A percentile compares a stretch with the other conserved stretches of the same genome.
Conservation (phyloP, 2,797 vertebrate species). For the Hylomyscus alleni region DNA sequence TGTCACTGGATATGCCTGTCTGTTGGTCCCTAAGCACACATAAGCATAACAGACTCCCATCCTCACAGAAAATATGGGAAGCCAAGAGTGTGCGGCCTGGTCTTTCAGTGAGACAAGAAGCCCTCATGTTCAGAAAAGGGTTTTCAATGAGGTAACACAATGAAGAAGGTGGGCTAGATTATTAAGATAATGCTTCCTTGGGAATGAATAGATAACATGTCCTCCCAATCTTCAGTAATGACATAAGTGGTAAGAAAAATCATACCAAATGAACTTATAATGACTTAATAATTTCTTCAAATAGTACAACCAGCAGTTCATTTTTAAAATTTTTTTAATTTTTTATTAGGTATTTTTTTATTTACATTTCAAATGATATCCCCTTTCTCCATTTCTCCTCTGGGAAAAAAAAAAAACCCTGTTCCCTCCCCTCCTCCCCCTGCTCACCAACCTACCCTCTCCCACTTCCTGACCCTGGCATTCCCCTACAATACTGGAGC, state of each 20-base stretch:
- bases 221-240: slow-evolving; percentile 30
- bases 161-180: background rate
- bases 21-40: background rate
- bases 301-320: background rate
- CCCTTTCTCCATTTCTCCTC: no score
- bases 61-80: slow-evolving; percentile 9
- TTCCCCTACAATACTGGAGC: no score
- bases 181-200: slow-evolving; percentile 5
- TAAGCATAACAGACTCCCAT: background rate
- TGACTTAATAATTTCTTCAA: slow-evolving; percentile 27
- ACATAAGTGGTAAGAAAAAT: slow-evolving; percentile 44
- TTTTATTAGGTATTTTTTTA: no score
- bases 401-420: no score
- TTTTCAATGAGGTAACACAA: slow-evolving; percentile 14
- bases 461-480: no score
- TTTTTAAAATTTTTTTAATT: no score
- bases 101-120: background rate
- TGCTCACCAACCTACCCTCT: no score
- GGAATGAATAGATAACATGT: background rate
- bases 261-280: slow-evolving; percentile 11
- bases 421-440: no score
- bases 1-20: background rate
- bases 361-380: no score
- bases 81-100: background rate
- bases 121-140: background rate